Percentiles rank a stretch among this genome's conserved stretches.
These are phyloP conservation scores for Paradisaea rubra DNA, from an alignment of 2,113 vertebrate species.

Conservation along the genomic window DNA sequence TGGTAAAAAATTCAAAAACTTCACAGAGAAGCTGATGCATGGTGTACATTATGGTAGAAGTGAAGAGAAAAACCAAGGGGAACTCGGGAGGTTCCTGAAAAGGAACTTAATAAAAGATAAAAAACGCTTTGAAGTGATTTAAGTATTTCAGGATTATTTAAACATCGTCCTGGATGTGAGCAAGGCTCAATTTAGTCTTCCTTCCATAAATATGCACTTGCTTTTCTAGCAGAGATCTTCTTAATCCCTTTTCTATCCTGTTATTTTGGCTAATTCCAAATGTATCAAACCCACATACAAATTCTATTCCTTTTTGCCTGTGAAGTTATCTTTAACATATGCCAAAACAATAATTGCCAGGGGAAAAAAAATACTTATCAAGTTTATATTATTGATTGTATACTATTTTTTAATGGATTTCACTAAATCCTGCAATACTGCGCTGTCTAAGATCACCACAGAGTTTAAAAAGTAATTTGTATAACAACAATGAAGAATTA, in stretches of 20 bases:
- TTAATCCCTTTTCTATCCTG: background rate
- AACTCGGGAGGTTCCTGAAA: background rate
- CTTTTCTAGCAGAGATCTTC: background rate
- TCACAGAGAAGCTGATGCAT: background rate
- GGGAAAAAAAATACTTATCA: background rate
- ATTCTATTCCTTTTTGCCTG: background rate
- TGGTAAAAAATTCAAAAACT: background rate
- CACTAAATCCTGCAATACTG: background rate
- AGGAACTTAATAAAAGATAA: background rate
- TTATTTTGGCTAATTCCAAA: background rate
- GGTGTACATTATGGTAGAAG: background rate
- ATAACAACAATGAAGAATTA: background rate
- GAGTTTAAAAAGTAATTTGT: background rate
- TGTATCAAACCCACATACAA: background rate
- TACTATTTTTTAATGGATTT: background rate
- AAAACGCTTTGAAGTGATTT: conserved; percentile 33
- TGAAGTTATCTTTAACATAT: background rate
- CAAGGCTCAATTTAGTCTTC: background rate
- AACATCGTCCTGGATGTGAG: background rate
- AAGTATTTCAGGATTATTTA: conserved; percentile 28
- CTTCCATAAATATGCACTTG: background rate
- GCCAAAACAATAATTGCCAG: background rate
- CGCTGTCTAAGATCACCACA: background rate
- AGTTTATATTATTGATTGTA: background rate
- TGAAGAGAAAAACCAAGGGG: background rate